phyloP scores from a whole-genome alignment of 92 coral and sea anemone species.

The Desmophyllum pertusum region DNA sequence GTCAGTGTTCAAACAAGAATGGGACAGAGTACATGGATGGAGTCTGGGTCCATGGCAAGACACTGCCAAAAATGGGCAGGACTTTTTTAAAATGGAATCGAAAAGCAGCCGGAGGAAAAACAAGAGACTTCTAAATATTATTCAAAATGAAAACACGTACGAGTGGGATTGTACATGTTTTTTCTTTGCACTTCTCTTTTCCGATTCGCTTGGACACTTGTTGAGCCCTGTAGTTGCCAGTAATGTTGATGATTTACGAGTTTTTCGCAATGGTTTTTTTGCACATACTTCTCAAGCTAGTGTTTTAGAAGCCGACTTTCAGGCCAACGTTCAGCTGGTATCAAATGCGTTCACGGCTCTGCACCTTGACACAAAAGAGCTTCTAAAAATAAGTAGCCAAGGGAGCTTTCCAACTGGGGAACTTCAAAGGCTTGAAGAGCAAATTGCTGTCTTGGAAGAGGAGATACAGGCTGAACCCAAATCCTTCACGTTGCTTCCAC shows the following conservation, averaged over 20 bases:
- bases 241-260: slow-evolving; percentile 39
- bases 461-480: slow-evolving; percentile 31
- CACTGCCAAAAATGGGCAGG: slow-evolving; percentile 45
- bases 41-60: slow-evolving; percentile 60
- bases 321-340: slow-evolving; percentile 18
- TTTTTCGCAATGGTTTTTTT: slow-evolving; percentile 43
- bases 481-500: slow-evolving; percentile 49
- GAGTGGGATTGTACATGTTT: slow-evolving; percentile 68
- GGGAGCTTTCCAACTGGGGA: slow-evolving; percentile 37
- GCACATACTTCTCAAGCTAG: slow-evolving; percentile 40
- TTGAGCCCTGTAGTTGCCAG: slow-evolving; percentile 22
- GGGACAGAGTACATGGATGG: slow-evolving; percentile 50
- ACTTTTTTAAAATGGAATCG: slow-evolving; percentile 39
- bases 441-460: slow-evolving; percentile 23
- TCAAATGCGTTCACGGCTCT: slow-evolving; percentile 40
- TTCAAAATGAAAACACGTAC: slow-evolving; percentile 33
- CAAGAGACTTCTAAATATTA: slow-evolving; percentile 20
- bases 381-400: slow-evolving; percentile 40
- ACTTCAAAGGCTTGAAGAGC: slow-evolving; percentile 15
- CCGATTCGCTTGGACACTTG: slow-evolving; percentile 49
- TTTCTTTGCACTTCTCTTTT: slow-evolving; percentile 64
- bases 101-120: slow-evolving; percentile 8
- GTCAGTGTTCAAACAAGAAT: slow-evolving; percentile 60
- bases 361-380: slow-evolving; percentile 20
- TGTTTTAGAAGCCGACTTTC: slow-evolving; percentile 35